Evolutionary conservation across 2,888 invertebrate species (phyloP).

Genomic region (Drosophila cognata): DNA sequence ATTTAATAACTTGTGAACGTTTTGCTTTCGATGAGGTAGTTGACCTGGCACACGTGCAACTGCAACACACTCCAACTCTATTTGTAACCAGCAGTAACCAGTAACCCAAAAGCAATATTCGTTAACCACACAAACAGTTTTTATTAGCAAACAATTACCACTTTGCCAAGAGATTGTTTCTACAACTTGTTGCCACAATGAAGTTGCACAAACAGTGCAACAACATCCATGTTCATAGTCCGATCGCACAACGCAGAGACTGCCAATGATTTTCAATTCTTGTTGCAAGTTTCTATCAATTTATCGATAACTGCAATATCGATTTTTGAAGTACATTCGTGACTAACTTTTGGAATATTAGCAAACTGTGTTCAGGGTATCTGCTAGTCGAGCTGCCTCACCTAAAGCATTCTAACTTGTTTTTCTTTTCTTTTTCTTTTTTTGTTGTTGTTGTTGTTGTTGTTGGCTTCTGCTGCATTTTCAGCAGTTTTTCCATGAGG

Average conservation of each 20-base stretch:
- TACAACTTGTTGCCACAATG: no score
- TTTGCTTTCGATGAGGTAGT: slow-evolving; percentile 22
- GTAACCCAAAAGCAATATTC: not conserved
- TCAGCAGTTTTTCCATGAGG: not conserved
- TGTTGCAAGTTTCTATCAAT: not conserved
- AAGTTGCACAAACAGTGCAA: not conserved
- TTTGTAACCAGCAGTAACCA: no score
- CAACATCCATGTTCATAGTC: not conserved
- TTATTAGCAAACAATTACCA: not conserved
- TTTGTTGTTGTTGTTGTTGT: no score
- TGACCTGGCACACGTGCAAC: slow-evolving; percentile 20
- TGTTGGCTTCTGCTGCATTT: slow-evolving; percentile 1
- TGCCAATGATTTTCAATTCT: not conserved
- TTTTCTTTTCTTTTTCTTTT: not conserved
- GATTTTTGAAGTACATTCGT: not conserved
- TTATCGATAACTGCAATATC: not conserved
- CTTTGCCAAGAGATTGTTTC: not conserved
- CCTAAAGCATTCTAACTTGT: not conserved
- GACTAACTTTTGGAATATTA: no score
- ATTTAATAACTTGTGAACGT: slow-evolving; percentile 53
- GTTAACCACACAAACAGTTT: not conserved
- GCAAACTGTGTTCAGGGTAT: not conserved
- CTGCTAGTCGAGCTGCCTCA: not conserved
- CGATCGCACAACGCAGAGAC: not conserved
- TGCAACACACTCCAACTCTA: not conserved